Conservation (phyloP, 2,113 vertebrate species). For the Rissa tridactyla region DNA sequence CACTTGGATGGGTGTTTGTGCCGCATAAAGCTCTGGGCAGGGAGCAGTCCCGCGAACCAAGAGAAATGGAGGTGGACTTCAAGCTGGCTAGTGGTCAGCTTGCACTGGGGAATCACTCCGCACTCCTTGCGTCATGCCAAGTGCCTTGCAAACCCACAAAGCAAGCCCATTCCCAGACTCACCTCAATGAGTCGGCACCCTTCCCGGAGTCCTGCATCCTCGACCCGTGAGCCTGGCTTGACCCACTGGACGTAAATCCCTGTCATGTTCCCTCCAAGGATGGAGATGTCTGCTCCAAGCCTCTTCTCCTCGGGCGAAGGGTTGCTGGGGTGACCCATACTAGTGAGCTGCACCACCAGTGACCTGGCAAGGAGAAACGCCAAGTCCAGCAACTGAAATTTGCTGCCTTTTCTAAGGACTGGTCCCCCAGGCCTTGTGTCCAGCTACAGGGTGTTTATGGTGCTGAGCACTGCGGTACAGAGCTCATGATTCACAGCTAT, state of each 20-base stretch:
- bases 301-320: slow-evolving; percentile 60
- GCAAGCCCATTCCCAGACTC: background rate
- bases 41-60: background rate
- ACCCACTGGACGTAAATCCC: slow-evolving; percentile 86
- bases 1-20: background rate
- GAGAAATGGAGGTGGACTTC: background rate
- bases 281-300: slow-evolving; percentile 75
- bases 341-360: slow-evolving; percentile 68
- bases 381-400: background rate
- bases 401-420: background rate
- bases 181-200: slow-evolving; percentile 86
- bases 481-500: background rate
- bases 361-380: slow-evolving; percentile 61
- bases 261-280: slow-evolving; percentile 82
- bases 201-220: slow-evolving; percentile 79
- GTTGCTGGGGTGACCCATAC: slow-evolving; percentile 41
- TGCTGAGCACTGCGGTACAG: background rate
- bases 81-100: background rate
- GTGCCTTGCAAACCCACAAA: background rate
- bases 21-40: background rate
- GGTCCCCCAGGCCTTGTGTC: background rate
- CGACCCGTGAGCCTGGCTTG: slow-evolving; percentile 78
- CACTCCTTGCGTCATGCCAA: background rate
- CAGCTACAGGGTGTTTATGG: background rate
- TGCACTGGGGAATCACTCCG: background rate